Evolutionary conservation across 1,140 invertebrate genomes (phyloP).

Genomic region (Nymphalis io): DNA sequence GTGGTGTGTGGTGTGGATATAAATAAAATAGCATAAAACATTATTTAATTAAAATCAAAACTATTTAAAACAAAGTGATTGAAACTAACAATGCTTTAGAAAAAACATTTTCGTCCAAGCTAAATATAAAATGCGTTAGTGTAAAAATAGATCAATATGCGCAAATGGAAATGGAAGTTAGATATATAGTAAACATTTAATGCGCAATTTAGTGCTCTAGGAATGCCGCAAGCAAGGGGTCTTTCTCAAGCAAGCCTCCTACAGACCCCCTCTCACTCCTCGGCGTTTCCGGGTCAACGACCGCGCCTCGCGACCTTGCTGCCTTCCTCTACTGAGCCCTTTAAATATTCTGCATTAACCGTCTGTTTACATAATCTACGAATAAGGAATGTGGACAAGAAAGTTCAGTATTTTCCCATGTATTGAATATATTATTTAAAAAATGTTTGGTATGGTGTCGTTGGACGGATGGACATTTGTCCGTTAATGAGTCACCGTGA

Average conservation of each 20-base stretch:
- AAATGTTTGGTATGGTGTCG: conserved; percentile 46
- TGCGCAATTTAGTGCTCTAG: conserved; percentile 46
- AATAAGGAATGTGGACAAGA: background rate
- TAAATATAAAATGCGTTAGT: background rate
- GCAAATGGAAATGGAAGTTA: conserved; percentile 33
- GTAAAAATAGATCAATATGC: background rate
- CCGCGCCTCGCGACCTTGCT: conserved; percentile 53
- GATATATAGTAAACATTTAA: conserved; percentile 37
- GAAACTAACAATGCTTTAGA: too few relatives aligned
- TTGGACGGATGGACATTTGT: conserved; percentile 40
- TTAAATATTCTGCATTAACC: conserved; percentile 10
- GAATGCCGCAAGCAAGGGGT: conserved; percentile 46
- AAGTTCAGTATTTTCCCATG: background rate
- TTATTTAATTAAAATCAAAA: too few relatives aligned
- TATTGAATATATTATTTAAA: conserved; percentile 1
- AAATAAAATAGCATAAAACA: too few relatives aligned
- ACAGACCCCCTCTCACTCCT: conserved; percentile 40
- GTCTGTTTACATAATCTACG: background rate
- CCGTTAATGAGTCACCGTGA: conserved; percentile 53
- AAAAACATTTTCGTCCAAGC: too few relatives aligned
- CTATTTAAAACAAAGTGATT: too few relatives aligned
- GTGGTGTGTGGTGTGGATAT: too few relatives aligned
- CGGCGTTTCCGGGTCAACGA: conserved; percentile 55
- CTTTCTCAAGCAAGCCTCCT: conserved; percentile 36
- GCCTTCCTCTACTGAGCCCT: conserved; percentile 29